phyloP scores from a whole-genome alignment of 2,888 invertebrate genomes.

The Heterodera filipjevi region DNA sequence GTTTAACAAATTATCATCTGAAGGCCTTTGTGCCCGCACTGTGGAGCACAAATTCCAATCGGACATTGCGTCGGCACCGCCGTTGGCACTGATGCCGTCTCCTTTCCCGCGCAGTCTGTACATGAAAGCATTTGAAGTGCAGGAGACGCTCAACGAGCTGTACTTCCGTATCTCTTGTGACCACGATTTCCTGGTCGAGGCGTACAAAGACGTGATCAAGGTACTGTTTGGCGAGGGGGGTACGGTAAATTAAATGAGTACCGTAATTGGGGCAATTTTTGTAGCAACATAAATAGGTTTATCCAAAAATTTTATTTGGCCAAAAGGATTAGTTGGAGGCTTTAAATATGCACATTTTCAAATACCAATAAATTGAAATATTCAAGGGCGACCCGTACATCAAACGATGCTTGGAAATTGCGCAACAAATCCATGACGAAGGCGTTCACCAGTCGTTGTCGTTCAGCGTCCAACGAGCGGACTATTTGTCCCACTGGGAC shows the following conservation, averaged over 20 bases:
- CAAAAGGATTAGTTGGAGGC: too few relatives aligned
- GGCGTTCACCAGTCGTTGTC: conserved; percentile 53
- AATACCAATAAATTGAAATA: neutral
- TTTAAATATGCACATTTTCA: too few relatives aligned
- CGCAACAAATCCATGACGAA: conserved; percentile 32
- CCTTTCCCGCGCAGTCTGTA: conserved; percentile 60
- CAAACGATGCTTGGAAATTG: conserved; percentile 13
- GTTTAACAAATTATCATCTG: conserved; percentile 47
- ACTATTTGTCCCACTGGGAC: conserved; percentile 59
- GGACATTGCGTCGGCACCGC: too few relatives aligned
- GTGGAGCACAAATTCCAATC: too few relatives aligned
- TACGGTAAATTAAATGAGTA: too few relatives aligned
- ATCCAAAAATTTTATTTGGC: too few relatives aligned
- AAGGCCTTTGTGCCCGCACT: conserved; percentile 3
- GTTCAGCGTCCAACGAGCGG: conserved; percentile 58
- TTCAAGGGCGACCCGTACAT: conserved; percentile 38
- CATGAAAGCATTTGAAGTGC: conserved; percentile 54
- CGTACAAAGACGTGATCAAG: conserved; percentile 56
- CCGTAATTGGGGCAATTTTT: too few relatives aligned
- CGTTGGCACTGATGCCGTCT: conserved; percentile 50
- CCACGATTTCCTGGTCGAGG: conserved; percentile 54
- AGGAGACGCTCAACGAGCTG: conserved; percentile 54
- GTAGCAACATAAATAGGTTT: too few relatives aligned
- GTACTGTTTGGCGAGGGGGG: conserved; percentile 45
- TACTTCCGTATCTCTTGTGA: conserved; percentile 60